Percentiles rank a stretch among this genome's conserved stretches.
Conservation (phyloP, 2,888 invertebrate species). For the Caenorhabditis doughertyi region DNA sequence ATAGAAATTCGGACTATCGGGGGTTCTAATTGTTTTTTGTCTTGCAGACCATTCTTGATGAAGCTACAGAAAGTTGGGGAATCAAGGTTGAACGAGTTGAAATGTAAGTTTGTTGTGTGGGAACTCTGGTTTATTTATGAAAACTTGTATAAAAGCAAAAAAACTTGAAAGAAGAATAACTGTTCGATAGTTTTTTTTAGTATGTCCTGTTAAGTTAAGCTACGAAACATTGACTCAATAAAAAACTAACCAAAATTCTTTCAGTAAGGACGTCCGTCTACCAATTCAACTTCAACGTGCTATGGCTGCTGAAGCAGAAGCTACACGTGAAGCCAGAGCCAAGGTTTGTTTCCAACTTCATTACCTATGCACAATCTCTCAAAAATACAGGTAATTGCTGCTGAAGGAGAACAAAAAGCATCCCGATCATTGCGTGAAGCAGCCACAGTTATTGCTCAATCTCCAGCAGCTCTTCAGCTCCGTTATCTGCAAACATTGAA, state of each 20-base stretch:
- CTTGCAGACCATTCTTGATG: slow-evolving; percentile 83
- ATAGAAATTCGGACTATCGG: neutral
- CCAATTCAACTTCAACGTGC: slow-evolving; percentile 94
- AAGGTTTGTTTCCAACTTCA: slow-evolving; percentile 57
- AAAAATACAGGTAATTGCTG: slow-evolving; percentile 87
- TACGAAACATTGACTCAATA: neutral
- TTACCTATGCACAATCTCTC: neutral
- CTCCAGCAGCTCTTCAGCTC: slow-evolving; percentile 94
- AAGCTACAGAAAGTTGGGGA: slow-evolving; percentile 85
- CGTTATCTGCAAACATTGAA: slow-evolving; percentile 95
- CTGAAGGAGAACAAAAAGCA: slow-evolving; percentile 92
- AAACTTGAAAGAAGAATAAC: too few relatives aligned
- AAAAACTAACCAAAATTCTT: slow-evolving; percentile 3
- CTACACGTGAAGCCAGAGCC: slow-evolving; percentile 89
- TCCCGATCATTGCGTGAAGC: slow-evolving; percentile 95
- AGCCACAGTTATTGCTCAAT: slow-evolving; percentile 91
- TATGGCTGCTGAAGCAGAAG: slow-evolving; percentile 97
- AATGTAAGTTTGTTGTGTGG: slow-evolving; percentile 73
- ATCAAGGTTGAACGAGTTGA: slow-evolving; percentile 84
- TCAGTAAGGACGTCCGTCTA: slow-evolving; percentile 88
- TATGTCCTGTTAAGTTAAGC: too few relatives aligned
- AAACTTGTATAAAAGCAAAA: too few relatives aligned
- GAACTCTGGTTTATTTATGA: too few relatives aligned
- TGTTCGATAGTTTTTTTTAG: too few relatives aligned
- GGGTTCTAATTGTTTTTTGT: neutral